Percentiles rank a stretch among this genome's conserved stretches.
Conservation (phyloP, 23 tunicate genomes). For the Corella eumyota region DNA sequence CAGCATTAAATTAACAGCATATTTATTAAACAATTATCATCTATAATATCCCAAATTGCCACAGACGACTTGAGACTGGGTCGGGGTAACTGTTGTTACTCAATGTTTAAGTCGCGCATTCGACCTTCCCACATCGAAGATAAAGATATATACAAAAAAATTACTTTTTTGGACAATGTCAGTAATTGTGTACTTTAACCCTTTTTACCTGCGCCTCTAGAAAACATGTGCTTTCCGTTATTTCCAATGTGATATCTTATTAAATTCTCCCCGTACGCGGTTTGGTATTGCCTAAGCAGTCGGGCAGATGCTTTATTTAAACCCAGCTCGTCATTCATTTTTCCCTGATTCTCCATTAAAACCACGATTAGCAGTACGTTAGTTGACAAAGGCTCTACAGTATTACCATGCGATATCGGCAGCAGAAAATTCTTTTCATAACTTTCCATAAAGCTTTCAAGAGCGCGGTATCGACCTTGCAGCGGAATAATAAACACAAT, state of each 20-base stretch:
- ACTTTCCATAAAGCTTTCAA: conserved; percentile 59
- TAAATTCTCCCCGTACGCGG: conserved; percentile 28
- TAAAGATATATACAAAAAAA: too few species aligned
- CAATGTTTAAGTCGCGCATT: too few species aligned
- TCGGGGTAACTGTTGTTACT: too few species aligned
- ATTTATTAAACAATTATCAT: too few species aligned
- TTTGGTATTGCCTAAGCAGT: conserved; percentile 41
- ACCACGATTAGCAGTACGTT: conserved; percentile 69
- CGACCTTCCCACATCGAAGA: too few species aligned
- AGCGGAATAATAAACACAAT: conserved; percentile 67
- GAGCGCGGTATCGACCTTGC: conserved; percentile 65
- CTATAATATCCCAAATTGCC: too few species aligned
- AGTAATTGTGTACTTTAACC: too few species aligned
- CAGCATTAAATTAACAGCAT: too few species aligned
- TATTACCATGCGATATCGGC: conserved; percentile 3
- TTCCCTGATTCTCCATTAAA: conserved; percentile 27
- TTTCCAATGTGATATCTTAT: conserved; percentile 52
- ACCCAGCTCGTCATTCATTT: conserved; percentile 45
- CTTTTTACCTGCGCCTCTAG: conserved; percentile 92
- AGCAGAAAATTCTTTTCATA: conserved; percentile 31
- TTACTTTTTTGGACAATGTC: too few species aligned
- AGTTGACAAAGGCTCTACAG: conserved; percentile 3
- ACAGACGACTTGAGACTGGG: too few species aligned
- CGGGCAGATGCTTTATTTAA: conserved; percentile 44
- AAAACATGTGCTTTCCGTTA: conserved; percentile 36